A percentile compares a stretch with the other conserved stretches of the same genome.
Evolutionary conservation across 2,888 invertebrate genomes (phyloP).

Genomic region (Heterodera filipjevi): DNA sequence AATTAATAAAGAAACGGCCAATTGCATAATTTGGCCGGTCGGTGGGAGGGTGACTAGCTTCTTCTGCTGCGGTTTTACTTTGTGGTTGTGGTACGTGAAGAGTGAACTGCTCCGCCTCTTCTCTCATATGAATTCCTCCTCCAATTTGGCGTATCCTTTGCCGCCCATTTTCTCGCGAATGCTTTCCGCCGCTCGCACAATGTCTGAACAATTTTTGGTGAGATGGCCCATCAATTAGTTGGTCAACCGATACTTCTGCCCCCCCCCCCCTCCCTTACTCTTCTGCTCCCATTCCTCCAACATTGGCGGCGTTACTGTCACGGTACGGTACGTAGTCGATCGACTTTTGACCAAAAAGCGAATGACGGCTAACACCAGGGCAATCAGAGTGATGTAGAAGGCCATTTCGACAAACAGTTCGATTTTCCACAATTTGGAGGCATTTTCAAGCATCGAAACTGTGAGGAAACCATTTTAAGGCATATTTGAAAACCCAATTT

Average conservation of each 20-base stretch:
- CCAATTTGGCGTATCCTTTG: constrained; percentile 35
- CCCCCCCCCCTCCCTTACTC: constrained; percentile 16
- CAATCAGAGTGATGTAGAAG: constrained; percentile 35
- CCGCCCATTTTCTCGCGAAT: constrained; percentile 43
- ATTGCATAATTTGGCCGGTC: neutral
- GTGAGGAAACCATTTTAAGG: neutral
- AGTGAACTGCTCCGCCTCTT: neutral
- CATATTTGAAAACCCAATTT: neutral
- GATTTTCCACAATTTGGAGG: constrained; percentile 14
- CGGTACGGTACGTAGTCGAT: constrained; percentile 27
- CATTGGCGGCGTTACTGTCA: constrained; percentile 38
- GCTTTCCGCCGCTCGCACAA: constrained; percentile 40
- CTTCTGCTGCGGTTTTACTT: neutral
- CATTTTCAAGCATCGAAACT: constrained; percentile 6
- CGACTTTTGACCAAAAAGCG: constrained; percentile 26
- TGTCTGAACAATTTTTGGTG: constrained; percentile 34
- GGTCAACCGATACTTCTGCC: neutral
- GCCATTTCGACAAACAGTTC: constrained; percentile 17
- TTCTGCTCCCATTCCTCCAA: constrained; percentile 37
- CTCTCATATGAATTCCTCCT: constrained; percentile 36
- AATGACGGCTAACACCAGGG: constrained; percentile 33
- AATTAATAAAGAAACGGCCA: neutral
- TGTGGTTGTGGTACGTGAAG: neutral
- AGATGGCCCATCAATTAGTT: too few relatives aligned
- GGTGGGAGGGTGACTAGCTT: neutral